Evolutionary conservation across 1,140 invertebrate genomes (phyloP).

Genomic region (Antheraea pernyi): DNA sequence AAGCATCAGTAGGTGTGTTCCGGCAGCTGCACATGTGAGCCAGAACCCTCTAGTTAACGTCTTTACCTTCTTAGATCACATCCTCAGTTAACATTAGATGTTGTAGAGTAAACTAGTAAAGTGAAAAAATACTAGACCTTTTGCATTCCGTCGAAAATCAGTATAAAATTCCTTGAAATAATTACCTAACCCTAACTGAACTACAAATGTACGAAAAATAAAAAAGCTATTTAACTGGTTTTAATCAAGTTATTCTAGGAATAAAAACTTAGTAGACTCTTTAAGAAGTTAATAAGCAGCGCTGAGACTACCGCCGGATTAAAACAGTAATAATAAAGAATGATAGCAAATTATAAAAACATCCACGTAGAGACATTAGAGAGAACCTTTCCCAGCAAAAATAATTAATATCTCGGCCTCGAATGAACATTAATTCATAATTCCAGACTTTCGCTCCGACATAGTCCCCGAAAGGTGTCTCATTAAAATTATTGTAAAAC

Average conservation of each 20-base stretch:
- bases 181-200: too few species aligned
- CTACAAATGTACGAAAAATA: too few species aligned
- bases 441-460: not conserved
- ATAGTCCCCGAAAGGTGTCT: conserved; percentile 11
- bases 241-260: not conserved
- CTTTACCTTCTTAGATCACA: too few species aligned
- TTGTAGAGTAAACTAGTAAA: too few species aligned
- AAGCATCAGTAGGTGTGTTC: too few species aligned
- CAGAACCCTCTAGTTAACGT: too few species aligned
- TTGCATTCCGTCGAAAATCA: too few species aligned
- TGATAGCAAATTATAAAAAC: not conserved
- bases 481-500: conserved; percentile 49
- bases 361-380: not conserved
- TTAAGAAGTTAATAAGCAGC: not conserved
- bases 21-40: too few species aligned
- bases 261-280: not conserved
- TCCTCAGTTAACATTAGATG: too few species aligned
- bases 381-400: not conserved
- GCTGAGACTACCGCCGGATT: not conserved
- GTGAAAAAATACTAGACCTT: too few species aligned
- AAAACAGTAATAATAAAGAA: not conserved
- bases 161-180: too few species aligned
- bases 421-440: conserved; percentile 3
- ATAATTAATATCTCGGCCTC: not conserved
- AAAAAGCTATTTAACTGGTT: not conserved